Percentiles rank a stretch among this genome's conserved stretches.
phyloP scores from a whole-genome alignment of 2,113 vertebrate species.

The Mastomys coucha region DNA sequence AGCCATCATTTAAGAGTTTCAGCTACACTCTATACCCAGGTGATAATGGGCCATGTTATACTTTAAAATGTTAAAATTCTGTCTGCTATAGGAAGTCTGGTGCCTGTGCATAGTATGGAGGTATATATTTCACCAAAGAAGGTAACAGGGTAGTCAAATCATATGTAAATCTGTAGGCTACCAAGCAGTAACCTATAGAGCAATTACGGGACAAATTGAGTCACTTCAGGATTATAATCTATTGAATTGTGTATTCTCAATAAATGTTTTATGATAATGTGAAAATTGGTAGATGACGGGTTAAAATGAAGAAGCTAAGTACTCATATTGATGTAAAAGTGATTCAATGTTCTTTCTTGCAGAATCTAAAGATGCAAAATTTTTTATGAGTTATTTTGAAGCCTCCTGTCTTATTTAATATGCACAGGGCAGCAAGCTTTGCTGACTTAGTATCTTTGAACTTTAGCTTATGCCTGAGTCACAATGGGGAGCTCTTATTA shows the following conservation, averaged over 20 bases:
- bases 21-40: neutral
- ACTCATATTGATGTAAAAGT: neutral
- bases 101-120: neutral
- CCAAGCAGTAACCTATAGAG: neutral
- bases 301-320: neutral
- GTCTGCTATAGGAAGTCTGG: neutral
- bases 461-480: constrained; percentile 39
- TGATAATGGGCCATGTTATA: neutral
- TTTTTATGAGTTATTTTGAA: neutral
- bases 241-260: neutral
- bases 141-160: neutral
- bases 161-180: neutral
- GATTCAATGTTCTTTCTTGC: constrained; percentile 22
- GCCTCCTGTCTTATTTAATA: neutral
- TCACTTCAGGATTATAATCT: neutral
- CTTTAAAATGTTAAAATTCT: neutral
- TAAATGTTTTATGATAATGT: neutral
- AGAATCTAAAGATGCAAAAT: neutral
- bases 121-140: neutral
- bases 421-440: neutral
- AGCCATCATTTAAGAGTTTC: neutral
- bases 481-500: neutral
- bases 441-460: neutral
- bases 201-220: neutral
- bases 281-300: neutral